Conservation (phyloP, 2,888 invertebrate species). For the Phlogophora meticulosa region DNA sequence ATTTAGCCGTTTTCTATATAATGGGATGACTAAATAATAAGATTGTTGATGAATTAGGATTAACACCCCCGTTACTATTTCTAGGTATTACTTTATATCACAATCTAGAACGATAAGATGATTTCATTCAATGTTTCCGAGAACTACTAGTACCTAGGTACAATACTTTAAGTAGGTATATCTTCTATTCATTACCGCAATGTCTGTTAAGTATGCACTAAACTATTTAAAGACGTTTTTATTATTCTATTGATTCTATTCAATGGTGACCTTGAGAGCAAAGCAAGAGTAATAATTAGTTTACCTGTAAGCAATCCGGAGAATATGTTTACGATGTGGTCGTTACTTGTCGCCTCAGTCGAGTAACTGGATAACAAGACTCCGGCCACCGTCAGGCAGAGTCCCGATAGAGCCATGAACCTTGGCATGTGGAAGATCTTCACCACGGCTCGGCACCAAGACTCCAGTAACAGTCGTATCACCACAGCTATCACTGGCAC, state of each 20-base stretch:
- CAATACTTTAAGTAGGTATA: slow-evolving; percentile 15
- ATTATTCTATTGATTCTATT: slow-evolving; percentile 53
- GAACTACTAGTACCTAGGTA: slow-evolving; percentile 3
- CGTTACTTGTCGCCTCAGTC: slow-evolving; percentile 84
- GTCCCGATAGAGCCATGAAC: slow-evolving; percentile 90
- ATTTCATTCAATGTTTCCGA: slow-evolving; percentile 39
- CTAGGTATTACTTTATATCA: slow-evolving; percentile 3
- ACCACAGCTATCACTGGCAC: slow-evolving; percentile 92
- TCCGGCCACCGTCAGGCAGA: slow-evolving; percentile 91
- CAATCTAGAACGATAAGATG: slow-evolving; percentile 17
- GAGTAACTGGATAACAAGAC: slow-evolving; percentile 89
- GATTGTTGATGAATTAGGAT: slow-evolving; percentile 3
- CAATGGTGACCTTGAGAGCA: slow-evolving; percentile 50
- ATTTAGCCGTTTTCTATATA: slow-evolving; percentile 18
- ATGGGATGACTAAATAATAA: slow-evolving; percentile 7
- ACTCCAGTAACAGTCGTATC: slow-evolving; percentile 91
- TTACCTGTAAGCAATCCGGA: slow-evolving; percentile 90
- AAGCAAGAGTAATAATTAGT: slow-evolving; percentile 59
- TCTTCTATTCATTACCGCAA: slow-evolving; percentile 43
- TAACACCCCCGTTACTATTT: not conserved
- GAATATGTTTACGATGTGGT: slow-evolving; percentile 87
- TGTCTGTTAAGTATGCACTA: slow-evolving; percentile 38
- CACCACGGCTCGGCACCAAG: slow-evolving; percentile 91
- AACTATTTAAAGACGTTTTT: slow-evolving; percentile 55
- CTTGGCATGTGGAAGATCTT: slow-evolving; percentile 91